phyloP scores from a whole-genome alignment of 2,797 vertebrate species.

The Malacoraja senta region DNA sequence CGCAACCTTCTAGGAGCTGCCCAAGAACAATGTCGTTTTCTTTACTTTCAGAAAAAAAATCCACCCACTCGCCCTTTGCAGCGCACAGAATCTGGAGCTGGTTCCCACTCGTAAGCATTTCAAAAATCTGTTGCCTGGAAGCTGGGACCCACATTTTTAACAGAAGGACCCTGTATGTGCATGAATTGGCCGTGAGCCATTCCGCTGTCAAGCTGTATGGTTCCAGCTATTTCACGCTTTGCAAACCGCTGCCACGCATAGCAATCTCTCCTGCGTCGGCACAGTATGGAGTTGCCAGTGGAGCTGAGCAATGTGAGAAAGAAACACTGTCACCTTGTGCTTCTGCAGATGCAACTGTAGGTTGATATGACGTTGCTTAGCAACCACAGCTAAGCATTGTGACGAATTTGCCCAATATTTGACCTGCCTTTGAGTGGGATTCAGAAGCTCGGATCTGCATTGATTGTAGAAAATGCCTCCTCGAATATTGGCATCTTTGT shows the following conservation, averaged over 20 bases:
- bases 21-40: neutral
- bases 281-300: neutral
- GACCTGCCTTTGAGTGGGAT: neutral
- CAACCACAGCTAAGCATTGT: neutral
- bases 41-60: neutral
- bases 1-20: neutral
- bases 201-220: neutral
- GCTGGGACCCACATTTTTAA: neutral
- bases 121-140: neutral
- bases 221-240: neutral
- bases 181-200: no score
- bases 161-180: neutral
- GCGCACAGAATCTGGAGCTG: neutral
- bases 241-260: neutral
- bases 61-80: neutral
- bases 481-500: neutral
- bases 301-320: neutral
- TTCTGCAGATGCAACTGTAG: conserved; percentile 25
- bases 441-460: neutral
- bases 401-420: neutral
- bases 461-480: neutral
- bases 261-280: neutral
- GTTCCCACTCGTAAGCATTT: neutral
- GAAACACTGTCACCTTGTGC: neutral
- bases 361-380: conserved; percentile 19